Conservation (phyloP, 2,888 invertebrate species). For the Andrena trimmerana region DNA sequence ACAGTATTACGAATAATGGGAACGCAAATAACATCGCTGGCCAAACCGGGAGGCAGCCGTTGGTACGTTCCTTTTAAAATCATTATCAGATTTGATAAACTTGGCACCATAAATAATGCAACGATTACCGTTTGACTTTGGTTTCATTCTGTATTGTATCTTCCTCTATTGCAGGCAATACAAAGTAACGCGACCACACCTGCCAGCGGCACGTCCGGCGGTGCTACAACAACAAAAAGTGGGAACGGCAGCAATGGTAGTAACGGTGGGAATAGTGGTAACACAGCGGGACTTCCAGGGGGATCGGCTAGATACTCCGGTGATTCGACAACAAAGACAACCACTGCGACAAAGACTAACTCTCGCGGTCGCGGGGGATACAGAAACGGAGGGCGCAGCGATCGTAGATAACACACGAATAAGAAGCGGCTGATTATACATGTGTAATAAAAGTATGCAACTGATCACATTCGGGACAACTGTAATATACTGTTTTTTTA, state of each 20-base stretch:
- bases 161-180: slow-evolving; percentile 65
- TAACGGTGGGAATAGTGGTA: slow-evolving; percentile 46
- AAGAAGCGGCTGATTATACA: slow-evolving; percentile 60
- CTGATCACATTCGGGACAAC: slow-evolving; percentile 52
- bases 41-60: slow-evolving; percentile 76
- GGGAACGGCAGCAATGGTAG: slow-evolving; percentile 72
- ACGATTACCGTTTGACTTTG: background rate
- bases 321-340: slow-evolving; percentile 77
- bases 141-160: background rate
- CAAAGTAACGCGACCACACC: slow-evolving; percentile 78
- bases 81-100: background rate
- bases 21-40: slow-evolving; percentile 80
- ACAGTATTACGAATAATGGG: slow-evolving; percentile 81
- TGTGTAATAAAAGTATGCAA: slow-evolving; percentile 53
- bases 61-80: slow-evolving; percentile 66
- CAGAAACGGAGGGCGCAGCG: slow-evolving; percentile 81
- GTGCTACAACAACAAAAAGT: slow-evolving; percentile 78
- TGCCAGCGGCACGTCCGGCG: slow-evolving; percentile 71
- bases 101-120: background rate
- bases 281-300: slow-evolving; percentile 72
- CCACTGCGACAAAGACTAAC: slow-evolving; percentile 77
- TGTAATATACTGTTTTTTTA: slow-evolving; percentile 76
- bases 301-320: slow-evolving; percentile 71
- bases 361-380: slow-evolving; percentile 81
- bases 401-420: slow-evolving; percentile 82